phyloP scores from a whole-genome alignment of 2,113 vertebrate genomes.

The Cranoglanis bouderius region DNA sequence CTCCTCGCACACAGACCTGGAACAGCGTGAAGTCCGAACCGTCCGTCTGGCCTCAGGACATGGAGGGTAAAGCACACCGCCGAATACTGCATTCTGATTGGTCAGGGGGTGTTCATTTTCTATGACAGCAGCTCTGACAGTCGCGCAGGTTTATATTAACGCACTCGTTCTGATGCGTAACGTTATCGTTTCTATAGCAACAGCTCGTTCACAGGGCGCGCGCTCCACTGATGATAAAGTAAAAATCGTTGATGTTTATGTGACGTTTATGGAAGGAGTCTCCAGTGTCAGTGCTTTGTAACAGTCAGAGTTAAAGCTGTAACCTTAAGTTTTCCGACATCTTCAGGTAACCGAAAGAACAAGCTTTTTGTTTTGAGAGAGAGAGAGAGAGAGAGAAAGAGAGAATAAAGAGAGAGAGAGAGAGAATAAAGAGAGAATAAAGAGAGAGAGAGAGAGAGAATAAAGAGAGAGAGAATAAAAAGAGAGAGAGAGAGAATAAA shows the following conservation, averaged over 20 bases:
- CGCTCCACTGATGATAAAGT: not conserved
- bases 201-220: not conserved
- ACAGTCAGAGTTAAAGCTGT: no score
- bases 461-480: no score
- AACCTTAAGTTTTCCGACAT: no score
- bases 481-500: no score
- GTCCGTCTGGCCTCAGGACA: conserved; percentile 44
- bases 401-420: no score
- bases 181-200: not conserved
- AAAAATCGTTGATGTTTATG: not conserved
- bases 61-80: conserved; percentile 43
- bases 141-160: not conserved
- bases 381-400: no score
- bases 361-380: no score
- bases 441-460: no score
- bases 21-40: conserved; percentile 32
- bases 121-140: not conserved
- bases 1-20: conserved; percentile 34
- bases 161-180: not conserved
- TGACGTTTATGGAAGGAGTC: not conserved
- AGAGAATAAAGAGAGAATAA: no score
- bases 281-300: no score
- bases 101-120: not conserved
- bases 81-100: not conserved
- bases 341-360: no score